A percentile compares a stretch with the other conserved stretches of the same genome.
phyloP scores from a whole-genome alignment of 1,140 invertebrate genomes.

The Stegodyphus mimosarum region DNA sequence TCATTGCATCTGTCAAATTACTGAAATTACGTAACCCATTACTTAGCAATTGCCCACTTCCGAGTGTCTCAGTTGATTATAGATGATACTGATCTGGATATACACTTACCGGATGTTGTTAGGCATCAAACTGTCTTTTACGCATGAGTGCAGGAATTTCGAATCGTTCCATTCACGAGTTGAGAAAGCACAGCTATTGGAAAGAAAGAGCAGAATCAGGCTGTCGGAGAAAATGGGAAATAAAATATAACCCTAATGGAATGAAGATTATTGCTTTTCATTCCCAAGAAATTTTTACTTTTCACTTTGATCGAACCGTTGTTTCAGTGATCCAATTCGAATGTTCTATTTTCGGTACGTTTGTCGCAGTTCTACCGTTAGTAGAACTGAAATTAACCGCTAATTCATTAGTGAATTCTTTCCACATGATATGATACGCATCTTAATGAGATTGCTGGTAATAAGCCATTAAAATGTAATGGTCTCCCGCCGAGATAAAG shows the following conservation, averaged over 20 bases:
- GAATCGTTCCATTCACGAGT: no score
- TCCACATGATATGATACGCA: no score
- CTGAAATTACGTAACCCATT: no score
- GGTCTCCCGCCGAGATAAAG: no score
- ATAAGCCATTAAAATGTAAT: no score
- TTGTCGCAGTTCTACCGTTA: neutral
- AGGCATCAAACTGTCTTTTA: neutral
- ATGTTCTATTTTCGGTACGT: constrained; percentile 27
- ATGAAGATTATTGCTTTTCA: neutral
- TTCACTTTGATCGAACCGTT: neutral
- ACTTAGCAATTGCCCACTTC: neutral
- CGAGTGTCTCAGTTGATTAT: constrained; percentile 6
- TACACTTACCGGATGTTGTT: neutral
- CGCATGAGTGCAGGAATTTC: neutral
- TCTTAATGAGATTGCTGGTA: no score
- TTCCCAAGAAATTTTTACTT: neutral
- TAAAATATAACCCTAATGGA: constrained; percentile 21
- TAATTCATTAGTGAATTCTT: neutral
- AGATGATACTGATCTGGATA: constrained; percentile 14
- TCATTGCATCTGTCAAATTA: no score
- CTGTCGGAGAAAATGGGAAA: neutral
- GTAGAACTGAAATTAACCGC: neutral
- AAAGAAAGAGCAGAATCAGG: neutral
- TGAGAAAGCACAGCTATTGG: neutral
- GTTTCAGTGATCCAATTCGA: constrained; percentile 47